phyloP scores from a whole-genome alignment of 2,888 invertebrate genomes.

The Hybos culiciformis region DNA sequence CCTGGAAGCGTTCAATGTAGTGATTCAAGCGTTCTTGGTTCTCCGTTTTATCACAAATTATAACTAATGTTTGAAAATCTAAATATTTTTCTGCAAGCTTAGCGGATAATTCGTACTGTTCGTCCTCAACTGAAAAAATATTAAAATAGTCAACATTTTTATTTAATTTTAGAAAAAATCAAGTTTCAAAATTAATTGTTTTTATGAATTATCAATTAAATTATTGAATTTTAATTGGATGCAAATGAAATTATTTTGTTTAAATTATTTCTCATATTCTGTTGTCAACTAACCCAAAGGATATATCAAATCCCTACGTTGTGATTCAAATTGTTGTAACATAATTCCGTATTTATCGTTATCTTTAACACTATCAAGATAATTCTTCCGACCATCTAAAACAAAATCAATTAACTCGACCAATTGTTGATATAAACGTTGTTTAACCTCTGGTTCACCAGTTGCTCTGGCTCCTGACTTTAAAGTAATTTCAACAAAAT shows the following conservation, averaged over 20 bases:
- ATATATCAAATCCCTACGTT: conserved; percentile 50
- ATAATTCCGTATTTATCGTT: conserved; percentile 44
- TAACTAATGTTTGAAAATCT: conserved; percentile 68
- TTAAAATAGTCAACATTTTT: conserved; percentile 7
- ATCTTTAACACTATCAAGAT: conserved; percentile 50
- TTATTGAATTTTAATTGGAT: no score
- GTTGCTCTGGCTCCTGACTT: conserved; percentile 33
- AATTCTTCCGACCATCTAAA: conserved; percentile 55
- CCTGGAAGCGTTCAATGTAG: conserved; percentile 56
- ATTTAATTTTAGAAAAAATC: background rate
- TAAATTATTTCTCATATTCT: background rate
- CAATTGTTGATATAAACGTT: conserved; percentile 52
- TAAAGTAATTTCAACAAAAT: conserved; percentile 31
- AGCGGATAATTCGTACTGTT: conserved; percentile 66
- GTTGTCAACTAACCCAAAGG: conserved; percentile 43
- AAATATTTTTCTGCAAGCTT: conserved; percentile 80
- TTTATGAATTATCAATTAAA: no score
- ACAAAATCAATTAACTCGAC: conserved; percentile 56
- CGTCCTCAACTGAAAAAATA: conserved; percentile 47
- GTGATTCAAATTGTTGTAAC: conserved; percentile 50
- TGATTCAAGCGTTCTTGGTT: conserved; percentile 57
- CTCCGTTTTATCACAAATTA: conserved; percentile 62
- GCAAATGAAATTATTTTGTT: no score
- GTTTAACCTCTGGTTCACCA: conserved; percentile 29
- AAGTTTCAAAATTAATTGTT: background rate